Conservation (phyloP, 2,797 vertebrate species). For the Kryptopterus vitreolus region DNA sequence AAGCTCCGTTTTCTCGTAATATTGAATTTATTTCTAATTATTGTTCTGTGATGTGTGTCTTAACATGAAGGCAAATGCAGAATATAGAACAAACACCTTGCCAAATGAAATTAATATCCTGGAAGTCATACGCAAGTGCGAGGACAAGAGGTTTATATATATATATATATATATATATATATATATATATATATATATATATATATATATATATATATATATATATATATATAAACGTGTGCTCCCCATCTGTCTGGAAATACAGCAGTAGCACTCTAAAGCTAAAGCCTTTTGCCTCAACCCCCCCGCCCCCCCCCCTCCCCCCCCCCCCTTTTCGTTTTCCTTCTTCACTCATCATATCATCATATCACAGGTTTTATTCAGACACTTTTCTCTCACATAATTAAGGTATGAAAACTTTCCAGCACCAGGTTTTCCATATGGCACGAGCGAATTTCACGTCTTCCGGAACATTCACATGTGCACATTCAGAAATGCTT, state of each 20-base stretch:
- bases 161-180: no score
- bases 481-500: neutral
- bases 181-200: no score
- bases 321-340: neutral
- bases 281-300: no score
- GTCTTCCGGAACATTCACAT: neutral
- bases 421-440: neutral
- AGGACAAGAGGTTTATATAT: no score
- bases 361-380: neutral
- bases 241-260: conserved; percentile 5
- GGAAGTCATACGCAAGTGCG: neutral
- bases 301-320: no score
- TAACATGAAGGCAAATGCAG: neutral
- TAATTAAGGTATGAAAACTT: neutral
- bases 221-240: neutral
- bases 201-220: no score
- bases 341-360: neutral
- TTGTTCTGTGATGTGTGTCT: neutral
- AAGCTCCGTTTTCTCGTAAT: neutral
- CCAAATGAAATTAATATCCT: neutral
- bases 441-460: neutral
- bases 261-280: neutral
- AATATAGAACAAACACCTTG: neutral
- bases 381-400: conserved; percentile 11
- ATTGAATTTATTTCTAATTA: no score